A percentile compares a stretch with the other conserved stretches of the same genome.
phyloP scores from a whole-genome alignment of 2,797 vertebrate species.

The Periophthalmus magnuspinnatus region DNA sequence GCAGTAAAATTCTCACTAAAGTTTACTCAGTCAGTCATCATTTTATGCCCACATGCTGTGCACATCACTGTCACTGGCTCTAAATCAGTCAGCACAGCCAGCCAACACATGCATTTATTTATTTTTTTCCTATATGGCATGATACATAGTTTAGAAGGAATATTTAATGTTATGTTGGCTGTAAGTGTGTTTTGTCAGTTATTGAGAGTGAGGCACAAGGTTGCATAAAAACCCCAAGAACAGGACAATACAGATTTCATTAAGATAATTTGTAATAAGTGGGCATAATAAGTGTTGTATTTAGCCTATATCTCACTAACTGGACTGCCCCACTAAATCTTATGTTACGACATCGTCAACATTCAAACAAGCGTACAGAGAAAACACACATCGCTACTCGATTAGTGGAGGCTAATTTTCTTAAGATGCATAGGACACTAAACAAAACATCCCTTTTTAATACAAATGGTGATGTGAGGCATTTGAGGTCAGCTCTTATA shows the following conservation, averaged over 20 bases:
- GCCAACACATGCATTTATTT: not conserved
- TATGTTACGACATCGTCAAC: not conserved
- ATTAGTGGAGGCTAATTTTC: not conserved
- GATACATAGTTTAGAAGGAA: not conserved
- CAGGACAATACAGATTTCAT: not conserved
- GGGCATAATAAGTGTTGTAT: not conserved
- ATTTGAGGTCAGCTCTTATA: conserved; percentile 7
- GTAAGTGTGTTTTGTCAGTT: not conserved
- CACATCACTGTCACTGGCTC: not conserved
- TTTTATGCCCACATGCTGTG: conserved; percentile 2
- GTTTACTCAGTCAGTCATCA: not conserved
- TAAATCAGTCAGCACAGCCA: conserved; percentile 1
- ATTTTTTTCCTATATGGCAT: not conserved
- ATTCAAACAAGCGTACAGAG: not conserved
- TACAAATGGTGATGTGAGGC: not conserved
- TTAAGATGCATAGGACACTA: not conserved
- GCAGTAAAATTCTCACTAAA: no score
- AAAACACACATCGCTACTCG: not conserved
- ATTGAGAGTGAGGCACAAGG: not conserved
- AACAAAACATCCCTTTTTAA: not conserved
- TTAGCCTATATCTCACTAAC: not conserved
- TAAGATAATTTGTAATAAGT: no score
- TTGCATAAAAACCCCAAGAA: not conserved
- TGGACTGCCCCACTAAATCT: not conserved
- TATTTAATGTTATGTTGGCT: no score